Evolutionary conservation across 2,888 invertebrate genomes (phyloP), one percentile per base, ranked within the genome.

Genomic region (Lasioglossum vierecki): DNA sequence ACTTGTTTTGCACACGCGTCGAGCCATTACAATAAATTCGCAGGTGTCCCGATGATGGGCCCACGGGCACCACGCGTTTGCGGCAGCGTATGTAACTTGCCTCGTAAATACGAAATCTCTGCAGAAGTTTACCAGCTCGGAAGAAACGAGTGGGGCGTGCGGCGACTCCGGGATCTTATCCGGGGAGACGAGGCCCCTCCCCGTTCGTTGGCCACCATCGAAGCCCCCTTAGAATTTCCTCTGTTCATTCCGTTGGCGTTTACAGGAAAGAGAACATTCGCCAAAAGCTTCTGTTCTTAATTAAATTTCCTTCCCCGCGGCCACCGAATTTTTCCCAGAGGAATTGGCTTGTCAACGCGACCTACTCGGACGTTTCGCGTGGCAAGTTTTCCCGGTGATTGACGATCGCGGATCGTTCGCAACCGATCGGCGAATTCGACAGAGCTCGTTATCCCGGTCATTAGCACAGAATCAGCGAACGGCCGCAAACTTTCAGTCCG

Each of bases 41-140:
- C 41, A 39, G 57, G 41, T 39, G 46, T 60, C 8, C 22, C 22
- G 22, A 2, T 49, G 49, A 53, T 22, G 49, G 49, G 49, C 2
- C 53, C 53, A 53, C 2, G 53, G 53, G 53, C 53, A n/a, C 53
- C 53, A n/a, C 9, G 53, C 53, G 5, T 53, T 9, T 22, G 22
- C 53, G 53, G 18, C 53, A 57, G 57, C 57, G 57, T 11, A n/a
- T 57, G 57, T 44, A 76, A 80, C 70, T 76, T 71, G 53, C 57
- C 44, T 70, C 44, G 80, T 76, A 81, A 76, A 81, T 77, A 81
- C 63, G 71, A 81, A 81, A 81, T 81, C 71, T 49, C 46, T 22
- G 39, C 39, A 8, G 49, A 81, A 77, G 80, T 81, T 81, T 30
- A 77, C 39, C 57, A 26, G 35, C n/a, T 46, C 49, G 30, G 66